A percentile compares a stretch with the other conserved stretches of the same genome.
These are phyloP conservation scores for Polypedilum pembai DNA, from an alignment of 1,140 invertebrate genomes.

Conservation along the genomic window DNA sequence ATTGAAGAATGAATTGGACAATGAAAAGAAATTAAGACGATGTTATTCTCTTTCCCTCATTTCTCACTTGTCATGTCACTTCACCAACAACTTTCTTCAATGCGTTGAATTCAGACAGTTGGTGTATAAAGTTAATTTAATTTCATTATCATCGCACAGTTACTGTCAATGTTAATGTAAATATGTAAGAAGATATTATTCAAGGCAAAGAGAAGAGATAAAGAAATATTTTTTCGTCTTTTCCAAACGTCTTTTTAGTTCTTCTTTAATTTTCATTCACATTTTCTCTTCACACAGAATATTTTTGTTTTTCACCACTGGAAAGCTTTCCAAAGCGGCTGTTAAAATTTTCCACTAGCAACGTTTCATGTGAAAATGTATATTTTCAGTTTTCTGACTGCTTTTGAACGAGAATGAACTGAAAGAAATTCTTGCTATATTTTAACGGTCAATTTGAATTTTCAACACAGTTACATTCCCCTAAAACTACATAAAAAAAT, in stretches of 20 bases:
- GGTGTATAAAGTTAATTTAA: not conserved
- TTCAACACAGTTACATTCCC: not conserved
- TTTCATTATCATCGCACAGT: slow-evolving; percentile 4
- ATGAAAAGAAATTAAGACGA: too few species aligned
- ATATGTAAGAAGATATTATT: not conserved
- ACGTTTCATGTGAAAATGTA: not conserved
- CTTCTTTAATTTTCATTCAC: not conserved
- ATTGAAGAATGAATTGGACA: too few species aligned
- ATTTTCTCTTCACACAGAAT: not conserved
- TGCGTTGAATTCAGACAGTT: not conserved
- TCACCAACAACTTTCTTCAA: not conserved
- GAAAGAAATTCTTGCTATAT: not conserved
- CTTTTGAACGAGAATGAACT: not conserved
- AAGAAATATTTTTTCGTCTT: not conserved
- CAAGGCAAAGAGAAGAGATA: not conserved
- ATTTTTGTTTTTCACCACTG: not conserved
- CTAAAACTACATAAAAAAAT: not conserved
- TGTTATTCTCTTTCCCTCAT: not conserved
- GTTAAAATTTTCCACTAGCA: not conserved
- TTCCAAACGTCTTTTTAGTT: not conserved
- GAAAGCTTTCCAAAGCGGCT: not conserved
- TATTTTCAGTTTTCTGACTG: not conserved
- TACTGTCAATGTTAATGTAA: slow-evolving; percentile 6
- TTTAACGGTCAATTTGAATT: not conserved
- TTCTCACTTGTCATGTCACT: not conserved